These are phyloP conservation scores for Megalops cyprinoides DNA, from an alignment of 2,797 vertebrate species.

Conservation along the genomic window DNA sequence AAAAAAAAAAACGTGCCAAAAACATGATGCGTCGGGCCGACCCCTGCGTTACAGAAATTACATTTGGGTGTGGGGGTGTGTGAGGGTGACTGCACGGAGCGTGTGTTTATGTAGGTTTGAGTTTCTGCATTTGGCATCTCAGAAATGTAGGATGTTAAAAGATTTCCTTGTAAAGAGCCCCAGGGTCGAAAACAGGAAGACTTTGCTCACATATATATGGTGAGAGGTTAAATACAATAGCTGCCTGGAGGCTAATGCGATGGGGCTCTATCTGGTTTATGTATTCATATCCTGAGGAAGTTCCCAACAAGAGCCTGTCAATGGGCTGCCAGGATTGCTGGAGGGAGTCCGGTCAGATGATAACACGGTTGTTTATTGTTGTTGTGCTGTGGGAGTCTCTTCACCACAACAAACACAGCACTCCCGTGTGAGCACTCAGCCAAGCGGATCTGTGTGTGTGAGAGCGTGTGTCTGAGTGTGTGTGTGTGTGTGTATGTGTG, in stretches of 20 bases:
- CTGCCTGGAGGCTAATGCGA: slow-evolving; percentile 31
- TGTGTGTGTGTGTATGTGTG: no score
- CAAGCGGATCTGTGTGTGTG: background rate
- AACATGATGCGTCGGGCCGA: background rate
- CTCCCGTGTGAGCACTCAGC: slow-evolving; percentile 8
- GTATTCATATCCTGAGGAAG: slow-evolving; percentile 46
- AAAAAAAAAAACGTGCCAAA: background rate
- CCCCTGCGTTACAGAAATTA: background rate
- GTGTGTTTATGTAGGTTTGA: background rate
- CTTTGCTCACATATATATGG: slow-evolving; percentile 11
- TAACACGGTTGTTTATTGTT: slow-evolving; percentile 33
- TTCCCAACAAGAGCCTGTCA: slow-evolving; percentile 39
- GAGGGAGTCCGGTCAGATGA: slow-evolving; percentile 26
- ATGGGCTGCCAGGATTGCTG: slow-evolving; percentile 7
- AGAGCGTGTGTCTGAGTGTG: background rate
- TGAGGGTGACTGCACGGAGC: background rate
- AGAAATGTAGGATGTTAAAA: slow-evolving; percentile 34
- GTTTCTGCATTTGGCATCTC: background rate
- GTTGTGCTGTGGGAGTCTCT: slow-evolving; percentile 34
- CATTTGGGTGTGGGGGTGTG: no score
- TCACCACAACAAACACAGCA: background rate
- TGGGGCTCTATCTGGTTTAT: slow-evolving; percentile 37
- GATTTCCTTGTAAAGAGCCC: slow-evolving; percentile 24
- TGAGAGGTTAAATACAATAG: slow-evolving; percentile 37
- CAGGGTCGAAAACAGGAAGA: slow-evolving; percentile 22